Percentiles rank a stretch among this genome's conserved stretches.
phyloP scores from a whole-genome alignment of 2,888 invertebrate species.

The Vanessa cardui region DNA sequence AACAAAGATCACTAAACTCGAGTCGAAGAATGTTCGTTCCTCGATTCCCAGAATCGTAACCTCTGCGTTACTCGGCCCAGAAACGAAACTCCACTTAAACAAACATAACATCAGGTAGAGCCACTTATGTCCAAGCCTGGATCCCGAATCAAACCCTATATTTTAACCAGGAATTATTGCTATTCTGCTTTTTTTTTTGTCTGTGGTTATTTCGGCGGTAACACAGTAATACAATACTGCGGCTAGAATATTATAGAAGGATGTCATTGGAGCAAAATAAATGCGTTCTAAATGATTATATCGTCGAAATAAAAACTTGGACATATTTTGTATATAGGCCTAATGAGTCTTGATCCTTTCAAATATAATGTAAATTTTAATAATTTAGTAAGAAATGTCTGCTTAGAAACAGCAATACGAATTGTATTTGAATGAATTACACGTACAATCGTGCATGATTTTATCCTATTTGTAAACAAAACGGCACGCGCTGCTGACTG shows the following conservation, averaged over 20 bases:
- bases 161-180: conserved; percentile 62
- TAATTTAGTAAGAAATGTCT: too few relatives aligned
- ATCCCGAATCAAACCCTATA: conserved; percentile 59
- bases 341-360: too few relatives aligned
- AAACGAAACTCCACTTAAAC: conserved; percentile 56
- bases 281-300: too few relatives aligned
- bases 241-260: too few relatives aligned
- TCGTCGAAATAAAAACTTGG: too few relatives aligned
- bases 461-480: conserved; percentile 53
- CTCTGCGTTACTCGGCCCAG: conserved; percentile 25
- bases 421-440: conserved; percentile 40
- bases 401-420: conserved; percentile 20
- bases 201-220: conserved; percentile 15
- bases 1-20: not conserved
- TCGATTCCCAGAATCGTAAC: conserved; percentile 45
- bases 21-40: conserved; percentile 17
- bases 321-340: too few relatives aligned
- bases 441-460: not conserved
- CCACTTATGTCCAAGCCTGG: conserved; percentile 55
- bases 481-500: conserved; percentile 58
- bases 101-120: conserved; percentile 67
- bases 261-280: too few relatives aligned
- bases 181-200: conserved; percentile 23
- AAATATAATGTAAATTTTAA: too few relatives aligned
- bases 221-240: too few relatives aligned